Base-by-base conservation (phyloP, 2,888 invertebrate genomes). In the Dynastes tityus region DNA sequence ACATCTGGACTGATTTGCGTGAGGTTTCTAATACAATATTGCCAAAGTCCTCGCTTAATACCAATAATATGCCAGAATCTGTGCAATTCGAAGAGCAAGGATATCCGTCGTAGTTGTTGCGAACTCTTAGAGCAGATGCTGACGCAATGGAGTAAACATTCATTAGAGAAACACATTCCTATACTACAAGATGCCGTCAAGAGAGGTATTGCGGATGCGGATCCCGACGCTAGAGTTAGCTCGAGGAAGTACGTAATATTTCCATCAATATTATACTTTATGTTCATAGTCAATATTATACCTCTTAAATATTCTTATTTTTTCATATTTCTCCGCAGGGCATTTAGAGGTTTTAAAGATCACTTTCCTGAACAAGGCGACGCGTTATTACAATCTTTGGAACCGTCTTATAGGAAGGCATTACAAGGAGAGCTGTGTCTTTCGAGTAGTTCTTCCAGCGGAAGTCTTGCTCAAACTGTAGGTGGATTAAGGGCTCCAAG, bases 321-420 rank as follows among this genome's bases (percentile, higher is more conserved):
- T 22, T 22, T 8, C 22, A 2, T 16, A 58, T 58, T 58, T 58
- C 27, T 53, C 80, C 70, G 51, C 78, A 96, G 97, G 86, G 96
- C 97, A n/a, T 98, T 94, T 89, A 95, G 95, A 92, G 94, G 94
- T 16, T 98, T 97, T 89, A 93, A 95, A 76, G 94, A 95, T 1
- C 96, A 97, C 86, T 98, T 98, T 89, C 96, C 97, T 0, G 95
- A 95, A 1, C 94, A 96, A 83, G 98, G 98, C 0, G 98, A 98
- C 81, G 91, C 92, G 37, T 89, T 99, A 81, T 92, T 98, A 84
- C 92, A 94, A 76, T 93, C 94, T 0, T 90, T 99, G 71, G 99
- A 99, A 86, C 91, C 94, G 1, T 93, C 91, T 71, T 94, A 95
- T 86, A 92, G 94, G 87, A 91, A 93, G 82, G 91, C 93, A 79